Conservation (phyloP, 1,140 invertebrate genomes). For the Luehdorfia chinensis region DNA sequence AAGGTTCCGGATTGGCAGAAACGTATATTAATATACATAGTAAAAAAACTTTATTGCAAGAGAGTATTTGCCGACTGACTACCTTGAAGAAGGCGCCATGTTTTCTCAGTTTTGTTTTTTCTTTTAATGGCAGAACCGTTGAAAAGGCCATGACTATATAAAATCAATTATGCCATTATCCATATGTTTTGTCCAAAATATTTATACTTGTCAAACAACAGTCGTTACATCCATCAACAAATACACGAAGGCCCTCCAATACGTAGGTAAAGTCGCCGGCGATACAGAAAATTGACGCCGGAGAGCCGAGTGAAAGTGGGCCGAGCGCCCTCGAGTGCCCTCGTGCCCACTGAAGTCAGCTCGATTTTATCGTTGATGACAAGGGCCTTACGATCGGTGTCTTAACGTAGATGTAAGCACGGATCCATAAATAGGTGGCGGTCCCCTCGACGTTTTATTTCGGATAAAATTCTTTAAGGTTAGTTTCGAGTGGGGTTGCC, state of each 20-base stretch:
- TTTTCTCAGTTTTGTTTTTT: no score
- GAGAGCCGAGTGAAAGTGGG: constrained; percentile 23
- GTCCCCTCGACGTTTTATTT: constrained; percentile 4
- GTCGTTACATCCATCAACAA: constrained; percentile 6
- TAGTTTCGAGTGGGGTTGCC: constrained; percentile 1
- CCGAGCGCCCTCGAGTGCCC: constrained; percentile 5
- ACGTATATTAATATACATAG: no score
- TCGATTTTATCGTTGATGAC: constrained; percentile 16
- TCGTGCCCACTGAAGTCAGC: constrained; percentile 14
- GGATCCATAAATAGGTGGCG: constrained; percentile 22
- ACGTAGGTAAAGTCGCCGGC: constrained; percentile 11
- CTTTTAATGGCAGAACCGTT: no score
- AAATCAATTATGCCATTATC: no score
- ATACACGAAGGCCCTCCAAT: constrained; percentile 1
- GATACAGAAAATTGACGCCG: constrained; percentile 25
- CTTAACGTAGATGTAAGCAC: constrained; percentile 7
- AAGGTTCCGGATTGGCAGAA: no score
- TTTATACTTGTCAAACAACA: no score
- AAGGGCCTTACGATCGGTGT: constrained; percentile 5
- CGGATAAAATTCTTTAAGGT: constrained; percentile 9
- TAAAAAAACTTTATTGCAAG: no score
- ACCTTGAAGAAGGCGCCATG: no score
- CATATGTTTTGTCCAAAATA: no score
- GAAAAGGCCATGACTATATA: no score
- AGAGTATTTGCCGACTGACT: no score